Base-by-base conservation (phyloP, 2,113 vertebrate species). In the Nicator chloris region DNA sequence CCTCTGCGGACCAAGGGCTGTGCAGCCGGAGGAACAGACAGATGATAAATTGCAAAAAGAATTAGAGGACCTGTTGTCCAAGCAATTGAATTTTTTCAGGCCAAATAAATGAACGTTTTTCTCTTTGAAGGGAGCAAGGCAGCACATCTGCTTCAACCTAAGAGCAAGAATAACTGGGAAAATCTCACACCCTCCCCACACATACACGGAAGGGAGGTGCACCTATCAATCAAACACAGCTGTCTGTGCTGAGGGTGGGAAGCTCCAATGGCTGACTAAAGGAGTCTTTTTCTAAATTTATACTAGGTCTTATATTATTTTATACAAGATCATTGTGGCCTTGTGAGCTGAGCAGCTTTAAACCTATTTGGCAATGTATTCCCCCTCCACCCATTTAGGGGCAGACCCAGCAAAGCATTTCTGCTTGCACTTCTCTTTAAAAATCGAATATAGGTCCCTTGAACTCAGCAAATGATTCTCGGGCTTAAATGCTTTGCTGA, bases 41-140 rank as follows among this genome's bases (percentile, higher is more conserved):
- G 88, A 86, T 94, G 89, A 93, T 88, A 86, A 95, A 95, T 92
- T 94, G 91, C 82, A 77, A 51, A 82, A 88, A 89, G 57, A 95
- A 96, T 84, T 61, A 90, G 63, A 95, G 39, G 90, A 96, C 94
- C 94, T 96, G 92, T 95, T 96, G 93, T 95, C 87, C 68, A 82
- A 83, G 90, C 91, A 81, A 94, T 82, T 91, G 66, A 66, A 53
- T 91, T 96, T 95, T 93, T 92, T 88, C 82, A 94, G 89, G 73
- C 89, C 61, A 82, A 90, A 73, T 86, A 92, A 90, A 94, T 37
- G 68, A 76, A 82, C 19, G 2, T 78, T 89, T 66, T 95, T 82
- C 85, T 86, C 93, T 94, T 92, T 90, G 68, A 92, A 95, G 89
- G 79, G 83, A 93, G 64, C 56, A 80, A 88, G 69, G 78, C 92